Evolutionary conservation across 1,140 invertebrate genomes (phyloP).

Genomic region (Drosophila lacteicornis): DNA sequence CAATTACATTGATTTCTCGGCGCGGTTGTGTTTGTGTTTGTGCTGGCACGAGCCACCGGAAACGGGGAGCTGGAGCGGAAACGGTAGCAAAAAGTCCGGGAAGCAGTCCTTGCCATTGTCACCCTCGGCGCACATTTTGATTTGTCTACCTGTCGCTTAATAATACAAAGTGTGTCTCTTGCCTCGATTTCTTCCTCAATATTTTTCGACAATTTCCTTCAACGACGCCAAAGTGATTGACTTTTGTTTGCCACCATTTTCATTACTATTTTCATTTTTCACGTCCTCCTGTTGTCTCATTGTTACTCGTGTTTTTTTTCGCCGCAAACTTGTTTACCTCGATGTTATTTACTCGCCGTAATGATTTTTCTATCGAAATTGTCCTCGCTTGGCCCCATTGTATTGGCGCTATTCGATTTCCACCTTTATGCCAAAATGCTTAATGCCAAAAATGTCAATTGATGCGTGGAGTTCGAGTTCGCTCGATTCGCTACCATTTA

Average conservation of each 20-base stretch:
- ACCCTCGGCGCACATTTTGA: conserved; percentile 55
- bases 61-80: conserved; percentile 39
- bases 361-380: conserved; percentile 66
- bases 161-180: conserved; percentile 71
- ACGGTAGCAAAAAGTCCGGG: conserved; percentile 18
- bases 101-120: conserved; percentile 45
- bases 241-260: conserved; percentile 66
- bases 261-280: conserved; percentile 74
- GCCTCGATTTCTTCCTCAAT: conserved; percentile 42
- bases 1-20: conserved; percentile 74
- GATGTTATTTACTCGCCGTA: conserved; percentile 56
- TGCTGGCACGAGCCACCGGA: conserved; percentile 29
- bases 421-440: conserved; percentile 48
- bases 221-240: conserved; percentile 65
- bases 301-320: conserved; percentile 5
- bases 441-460: conserved; percentile 51
- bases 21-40: conserved; percentile 39
- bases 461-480: conserved; percentile 29
- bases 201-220: conserved; percentile 51
- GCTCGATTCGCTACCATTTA: conserved; percentile 43
- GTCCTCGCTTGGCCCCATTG: conserved; percentile 21
- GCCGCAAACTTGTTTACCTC: conserved; percentile 60
- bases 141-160: conserved; percentile 66
- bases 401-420: conserved; percentile 24
- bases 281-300: conserved; percentile 21